phyloP scores from a whole-genome alignment of 1,140 invertebrate genomes.

The Hydropsyche tenuis region DNA sequence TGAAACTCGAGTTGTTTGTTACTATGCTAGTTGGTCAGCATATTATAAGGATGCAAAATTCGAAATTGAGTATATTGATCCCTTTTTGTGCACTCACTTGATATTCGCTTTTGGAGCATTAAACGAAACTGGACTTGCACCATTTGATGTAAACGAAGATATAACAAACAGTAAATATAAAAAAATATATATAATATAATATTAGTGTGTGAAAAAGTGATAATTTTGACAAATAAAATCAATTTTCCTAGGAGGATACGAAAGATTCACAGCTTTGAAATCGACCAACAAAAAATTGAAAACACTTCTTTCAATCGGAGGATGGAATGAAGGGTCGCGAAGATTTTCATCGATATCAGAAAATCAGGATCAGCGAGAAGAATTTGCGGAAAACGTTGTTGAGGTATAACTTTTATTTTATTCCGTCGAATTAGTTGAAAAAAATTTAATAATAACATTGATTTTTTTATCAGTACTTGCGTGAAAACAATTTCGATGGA shows the following conservation, averaged over 20 bases:
- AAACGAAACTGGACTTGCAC: slow-evolving; percentile 65
- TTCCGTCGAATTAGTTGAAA: too few relatives aligned
- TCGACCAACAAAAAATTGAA: slow-evolving; percentile 93
- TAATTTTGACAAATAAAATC: too few relatives aligned
- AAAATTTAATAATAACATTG: background rate
- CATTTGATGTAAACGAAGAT: slow-evolving; percentile 67
- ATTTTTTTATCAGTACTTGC: slow-evolving; percentile 68
- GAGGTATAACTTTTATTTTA: slow-evolving; percentile 58
- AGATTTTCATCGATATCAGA: slow-evolving; percentile 89
- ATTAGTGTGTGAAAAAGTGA: too few relatives aligned
- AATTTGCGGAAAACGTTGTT: slow-evolving; percentile 85
- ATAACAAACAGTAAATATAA: slow-evolving; percentile 90
- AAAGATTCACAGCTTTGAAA: slow-evolving; percentile 93
- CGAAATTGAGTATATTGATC: slow-evolving; percentile 93
- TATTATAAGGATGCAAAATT: slow-evolving; percentile 88
- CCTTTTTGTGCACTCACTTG: slow-evolving; percentile 93
- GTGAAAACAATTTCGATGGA: slow-evolving; percentile 94
- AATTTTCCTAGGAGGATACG: slow-evolving; percentile 77
- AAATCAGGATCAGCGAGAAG: slow-evolving; percentile 72
- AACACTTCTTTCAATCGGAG: slow-evolving; percentile 91
- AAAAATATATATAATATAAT: too few relatives aligned
- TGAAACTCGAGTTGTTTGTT: slow-evolving; percentile 82
- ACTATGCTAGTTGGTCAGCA: slow-evolving; percentile 93
- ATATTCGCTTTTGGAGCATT: slow-evolving; percentile 94
- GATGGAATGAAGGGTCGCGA: slow-evolving; percentile 94